Conservation (phyloP, 2,797 vertebrate genomes). For the Enteromius thamalakanensis region DNA sequence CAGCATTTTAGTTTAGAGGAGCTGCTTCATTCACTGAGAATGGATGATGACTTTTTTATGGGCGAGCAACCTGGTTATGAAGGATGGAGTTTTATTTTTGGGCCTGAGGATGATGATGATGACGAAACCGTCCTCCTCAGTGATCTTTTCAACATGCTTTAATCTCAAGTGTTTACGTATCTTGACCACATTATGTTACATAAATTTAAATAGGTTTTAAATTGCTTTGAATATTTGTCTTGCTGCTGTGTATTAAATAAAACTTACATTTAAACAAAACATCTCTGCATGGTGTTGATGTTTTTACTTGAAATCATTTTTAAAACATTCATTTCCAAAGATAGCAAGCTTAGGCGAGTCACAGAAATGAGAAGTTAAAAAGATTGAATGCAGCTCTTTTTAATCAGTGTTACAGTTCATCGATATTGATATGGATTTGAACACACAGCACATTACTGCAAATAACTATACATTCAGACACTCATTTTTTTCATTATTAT, state of each 20-base stretch:
- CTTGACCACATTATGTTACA: background rate
- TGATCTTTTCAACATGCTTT: constrained; percentile 52
- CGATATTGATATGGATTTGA: background rate
- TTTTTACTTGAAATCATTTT: background rate
- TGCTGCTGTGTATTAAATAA: constrained; percentile 11
- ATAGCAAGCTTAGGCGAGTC: background rate
- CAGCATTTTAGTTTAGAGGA: constrained; percentile 37
- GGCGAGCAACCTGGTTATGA: constrained; percentile 32
- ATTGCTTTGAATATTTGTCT: background rate
- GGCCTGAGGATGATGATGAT: constrained; percentile 39
- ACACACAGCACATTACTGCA: background rate
- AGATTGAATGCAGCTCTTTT: background rate
- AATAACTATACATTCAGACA: background rate
- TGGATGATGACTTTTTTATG: constrained; percentile 50
- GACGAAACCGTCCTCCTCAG: constrained; percentile 5
- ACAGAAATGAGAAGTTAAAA: background rate
- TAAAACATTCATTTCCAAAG: background rate
- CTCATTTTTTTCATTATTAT: background rate
- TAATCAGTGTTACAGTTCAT: background rate
- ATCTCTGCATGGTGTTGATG: background rate
- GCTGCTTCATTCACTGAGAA: constrained; percentile 35
- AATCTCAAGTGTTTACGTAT: constrained; percentile 1
- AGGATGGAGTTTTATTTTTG: constrained; percentile 46
- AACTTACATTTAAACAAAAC: background rate
- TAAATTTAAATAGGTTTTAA: background rate